Base-by-base conservation (phyloP, 1,140 invertebrate species). In the Diprion similis region DNA sequence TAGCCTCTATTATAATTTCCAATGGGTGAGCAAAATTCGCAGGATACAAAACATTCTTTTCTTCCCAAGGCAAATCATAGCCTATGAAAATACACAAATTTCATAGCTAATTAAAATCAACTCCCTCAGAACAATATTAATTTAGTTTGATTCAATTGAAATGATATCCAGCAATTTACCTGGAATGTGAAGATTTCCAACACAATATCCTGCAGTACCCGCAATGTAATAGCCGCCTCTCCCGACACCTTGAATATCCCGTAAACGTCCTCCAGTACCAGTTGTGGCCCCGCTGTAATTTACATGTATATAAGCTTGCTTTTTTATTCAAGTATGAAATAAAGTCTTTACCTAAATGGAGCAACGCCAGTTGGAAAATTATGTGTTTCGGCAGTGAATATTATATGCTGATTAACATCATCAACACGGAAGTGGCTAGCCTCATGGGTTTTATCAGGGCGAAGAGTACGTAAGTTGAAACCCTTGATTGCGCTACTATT, bases 311-410 rank as follows among this genome's bases (percentile, higher is more conserved):
- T 68, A 37, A 46, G 45, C 68, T 68, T 51, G 68, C 8, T 68
- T 67, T 48, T 17, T 11, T 46, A 67, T 64, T 71, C 69, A 67
- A 66, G 47, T 45, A 47, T 70, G 66, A 13, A 69, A 66, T 45
- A 73, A 69, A 66, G 13, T 17, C 69, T 48, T 78, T 86, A 91
- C 90, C 91, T 91, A 79, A 97, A 97, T 0, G 95, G 95, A 8
- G 95, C 94, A 66, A 96, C 94, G 66, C 96, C 98, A 64, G 98
- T 99, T 8, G 98, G 98, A 90, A 99, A 99, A 84, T 99, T 99
- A 85, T 99, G 98, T 0, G 98, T 99, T 89, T 99, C 98, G 0
- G 98, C 98, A 9, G 98, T 99, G 79, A 99, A 99, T 81, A 98
- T 97, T n/a, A 99, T 92, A 88, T 99, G 96, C 8, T 94, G 93